Conservation (phyloP, 2,888 invertebrate species). For the Acronicta leporina region DNA sequence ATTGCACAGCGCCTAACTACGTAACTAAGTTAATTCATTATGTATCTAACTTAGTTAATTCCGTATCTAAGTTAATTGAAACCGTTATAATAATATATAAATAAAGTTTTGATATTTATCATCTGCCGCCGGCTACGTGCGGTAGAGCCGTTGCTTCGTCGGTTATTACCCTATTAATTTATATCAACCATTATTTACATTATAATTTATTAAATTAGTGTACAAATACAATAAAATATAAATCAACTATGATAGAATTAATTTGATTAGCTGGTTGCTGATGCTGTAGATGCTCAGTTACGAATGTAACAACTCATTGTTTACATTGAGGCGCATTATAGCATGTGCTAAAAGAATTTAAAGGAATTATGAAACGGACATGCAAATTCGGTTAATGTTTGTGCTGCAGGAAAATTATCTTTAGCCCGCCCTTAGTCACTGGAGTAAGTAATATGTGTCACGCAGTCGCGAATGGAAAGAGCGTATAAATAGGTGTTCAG, state of each 20-base stretch:
- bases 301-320: slow-evolving; percentile 19
- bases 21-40: background rate
- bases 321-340: slow-evolving; percentile 34
- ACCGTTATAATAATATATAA: background rate
- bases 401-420: slow-evolving; percentile 69
- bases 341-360: slow-evolving; percentile 41
- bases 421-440: slow-evolving; percentile 78
- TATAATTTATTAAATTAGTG: too few relatives aligned
- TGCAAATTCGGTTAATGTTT: slow-evolving; percentile 55
- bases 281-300: background rate
- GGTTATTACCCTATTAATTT: background rate
- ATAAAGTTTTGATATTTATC: slow-evolving; percentile 4
- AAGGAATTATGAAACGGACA: slow-evolving; percentile 43
- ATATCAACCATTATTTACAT: too few relatives aligned
- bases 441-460: slow-evolving; percentile 80
- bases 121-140: slow-evolving; percentile 38
- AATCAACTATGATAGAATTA: background rate
- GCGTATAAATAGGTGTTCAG: slow-evolving; percentile 80
- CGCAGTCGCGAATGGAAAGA: slow-evolving; percentile 80
- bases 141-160: slow-evolving; percentile 4
- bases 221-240: background rate
- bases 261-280: background rate
- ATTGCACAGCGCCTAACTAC: background rate
- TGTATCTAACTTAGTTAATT: background rate
- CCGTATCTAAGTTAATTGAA: background rate